Evolutionary conservation across 2,113 vertebrate species (phyloP), one percentile per base, ranked within the genome.

Genomic region (Saguinus midas): DNA sequence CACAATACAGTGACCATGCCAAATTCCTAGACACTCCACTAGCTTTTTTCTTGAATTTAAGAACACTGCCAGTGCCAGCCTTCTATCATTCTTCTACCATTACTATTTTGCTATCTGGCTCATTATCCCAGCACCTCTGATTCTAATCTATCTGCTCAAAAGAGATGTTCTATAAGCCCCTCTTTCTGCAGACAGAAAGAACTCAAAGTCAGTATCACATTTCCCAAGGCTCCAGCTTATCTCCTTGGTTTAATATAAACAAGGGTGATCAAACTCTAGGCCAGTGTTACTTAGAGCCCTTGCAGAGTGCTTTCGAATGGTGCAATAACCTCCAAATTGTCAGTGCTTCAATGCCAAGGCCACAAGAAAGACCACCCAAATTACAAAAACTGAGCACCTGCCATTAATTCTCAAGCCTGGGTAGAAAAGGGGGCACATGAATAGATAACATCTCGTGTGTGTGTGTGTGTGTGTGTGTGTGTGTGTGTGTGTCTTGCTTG

Each of bases 341-440:
- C 75, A 93, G 70, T 86, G 76, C 48, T 83, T 97, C 37, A 58
- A 17, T 35, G 45, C 52, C 43, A 92, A 29, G 21, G 86, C 50
- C 66, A 91, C 23, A 88, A 76, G 35, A 45, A 92, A 84, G 10
- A 95, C 27, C 52, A 87, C n/a, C 55, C 73, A 96, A 94, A 87
- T 89, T 35, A 72, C 52, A 96, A 89, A 87, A 95, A 37, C 37
- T 76, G 20, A 61, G 27, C 64, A 91, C 9, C 14, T 76, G 37
- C 45, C 58, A 50, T 61, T 27, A 86, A 29, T 32, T 91, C 61
- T 55, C 68, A 90, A 66, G 13, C 27, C 64, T 66, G 61, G 48
- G 18, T 80, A 68, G 79, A 32, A 17, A 85, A 91, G 61, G 35
- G 35, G 58, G 40, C 29, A 8, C n/a, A 45, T 55, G 13, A 55